These are phyloP conservation scores for Dendrolimus pini DNA, from an alignment of 2,888 invertebrate species.

Conservation along the genomic window DNA sequence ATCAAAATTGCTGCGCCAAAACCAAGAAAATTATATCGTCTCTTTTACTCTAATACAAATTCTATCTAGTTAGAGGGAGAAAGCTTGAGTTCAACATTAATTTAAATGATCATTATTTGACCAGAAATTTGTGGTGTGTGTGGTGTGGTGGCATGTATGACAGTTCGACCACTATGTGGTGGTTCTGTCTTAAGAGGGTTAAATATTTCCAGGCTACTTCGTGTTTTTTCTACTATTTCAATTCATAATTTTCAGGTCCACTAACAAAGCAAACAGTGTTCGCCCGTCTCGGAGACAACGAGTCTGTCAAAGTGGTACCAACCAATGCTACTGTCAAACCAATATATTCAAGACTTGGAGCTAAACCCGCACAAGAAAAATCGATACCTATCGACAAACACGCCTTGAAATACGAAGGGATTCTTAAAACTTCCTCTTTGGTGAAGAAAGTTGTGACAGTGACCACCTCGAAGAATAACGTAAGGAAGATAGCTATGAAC, in stretches of 20 bases:
- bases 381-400: slow-evolving; percentile 46
- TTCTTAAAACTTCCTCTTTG: slow-evolving; percentile 41
- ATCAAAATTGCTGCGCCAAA: no score
- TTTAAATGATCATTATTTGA: no score
- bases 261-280: slow-evolving; percentile 51
- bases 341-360: slow-evolving; percentile 55
- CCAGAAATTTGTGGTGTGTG: no score
- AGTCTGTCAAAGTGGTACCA: slow-evolving; percentile 21
- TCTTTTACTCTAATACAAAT: no score
- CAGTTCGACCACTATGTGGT: no score
- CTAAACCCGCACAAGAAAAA: slow-evolving; percentile 29
- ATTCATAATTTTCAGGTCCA: slow-evolving; percentile 20
- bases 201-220: no score
- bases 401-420: slow-evolving; percentile 66
- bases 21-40: no score
- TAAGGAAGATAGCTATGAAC: slow-evolving; percentile 44
- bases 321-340: slow-evolving; percentile 39
- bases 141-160: no score
- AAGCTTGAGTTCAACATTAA: no score
- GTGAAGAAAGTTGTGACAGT: slow-evolving; percentile 48
- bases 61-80: no score
- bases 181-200: no score
- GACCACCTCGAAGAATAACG: slow-evolving; percentile 42
- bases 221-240: no score
- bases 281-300: slow-evolving; percentile 54